Conservation (phyloP, 2,797 vertebrate species). For the Hippopotamyrus pictus region DNA sequence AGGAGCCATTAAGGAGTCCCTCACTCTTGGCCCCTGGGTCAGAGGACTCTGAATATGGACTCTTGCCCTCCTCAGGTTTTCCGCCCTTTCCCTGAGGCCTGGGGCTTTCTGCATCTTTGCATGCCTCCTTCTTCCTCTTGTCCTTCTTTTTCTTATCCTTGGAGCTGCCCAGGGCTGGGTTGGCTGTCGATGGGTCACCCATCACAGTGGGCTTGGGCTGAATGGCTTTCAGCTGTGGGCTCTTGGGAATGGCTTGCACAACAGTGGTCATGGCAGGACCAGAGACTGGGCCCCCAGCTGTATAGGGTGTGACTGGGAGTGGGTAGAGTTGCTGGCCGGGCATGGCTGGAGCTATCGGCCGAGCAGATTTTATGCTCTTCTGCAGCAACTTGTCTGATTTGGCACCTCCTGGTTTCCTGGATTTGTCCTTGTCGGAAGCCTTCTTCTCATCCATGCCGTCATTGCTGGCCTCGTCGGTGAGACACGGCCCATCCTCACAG, state of each 20-base stretch:
- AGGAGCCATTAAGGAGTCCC: slow-evolving; percentile 79
- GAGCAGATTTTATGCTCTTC: slow-evolving; percentile 84
- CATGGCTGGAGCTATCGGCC: slow-evolving; percentile 76
- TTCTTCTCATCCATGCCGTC: slow-evolving; percentile 91
- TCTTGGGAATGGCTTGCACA: slow-evolving; percentile 81
- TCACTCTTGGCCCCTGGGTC: slow-evolving; percentile 69
- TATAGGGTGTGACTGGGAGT: slow-evolving; percentile 69
- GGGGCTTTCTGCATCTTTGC: slow-evolving; percentile 79
- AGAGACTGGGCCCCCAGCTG: slow-evolving; percentile 74
- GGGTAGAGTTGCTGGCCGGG: slow-evolving; percentile 82
- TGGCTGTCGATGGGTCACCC: slow-evolving; percentile 71
- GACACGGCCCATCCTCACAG: slow-evolving; percentile 84
- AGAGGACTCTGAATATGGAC: slow-evolving; percentile 74
- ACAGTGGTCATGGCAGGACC: slow-evolving; percentile 72
- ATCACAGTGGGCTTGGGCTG: slow-evolving; percentile 78
- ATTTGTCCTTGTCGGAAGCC: slow-evolving; percentile 71
- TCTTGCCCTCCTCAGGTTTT: slow-evolving; percentile 77
- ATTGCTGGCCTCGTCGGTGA: slow-evolving; percentile 86
- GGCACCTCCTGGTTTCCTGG: slow-evolving; percentile 71
- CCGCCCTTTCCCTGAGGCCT: slow-evolving; percentile 70
- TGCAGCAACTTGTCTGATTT: slow-evolving; percentile 84
- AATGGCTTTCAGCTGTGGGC: slow-evolving; percentile 83
- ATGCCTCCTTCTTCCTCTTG: slow-evolving; percentile 84
- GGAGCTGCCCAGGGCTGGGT: slow-evolving; percentile 69
- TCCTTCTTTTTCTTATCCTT: slow-evolving; percentile 97